A percentile compares a stretch with the other conserved stretches of the same genome.
Evolutionary conservation across 2,797 vertebrate species (phyloP).

Genomic region (Tadarida brasiliensis): DNA sequence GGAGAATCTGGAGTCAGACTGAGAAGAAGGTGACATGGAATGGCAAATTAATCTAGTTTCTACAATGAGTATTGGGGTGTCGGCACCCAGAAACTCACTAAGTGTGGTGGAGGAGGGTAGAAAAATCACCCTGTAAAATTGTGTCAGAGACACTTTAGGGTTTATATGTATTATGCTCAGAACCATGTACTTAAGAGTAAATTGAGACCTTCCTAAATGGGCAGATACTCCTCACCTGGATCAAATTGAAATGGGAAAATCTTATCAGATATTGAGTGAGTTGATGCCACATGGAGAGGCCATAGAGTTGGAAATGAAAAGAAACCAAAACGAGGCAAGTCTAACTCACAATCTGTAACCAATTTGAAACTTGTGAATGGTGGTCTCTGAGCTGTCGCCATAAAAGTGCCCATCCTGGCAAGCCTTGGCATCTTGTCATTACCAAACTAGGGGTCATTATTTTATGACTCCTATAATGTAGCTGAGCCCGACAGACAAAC

Average conservation of each 20-base stretch:
- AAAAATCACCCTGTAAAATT: background rate
- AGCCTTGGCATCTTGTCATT: conserved; percentile 56
- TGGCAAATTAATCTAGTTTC: background rate
- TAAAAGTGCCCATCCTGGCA: conserved; percentile 51
- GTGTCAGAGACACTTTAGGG: background rate
- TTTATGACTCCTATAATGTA: conserved; percentile 66
- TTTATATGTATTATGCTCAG: conserved; percentile 39
- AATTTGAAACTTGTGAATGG: conserved; percentile 69
- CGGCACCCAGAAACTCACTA: background rate
- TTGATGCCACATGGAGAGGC: background rate
- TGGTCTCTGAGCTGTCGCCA: conserved; percentile 39
- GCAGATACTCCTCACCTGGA: conserved; percentile 38
- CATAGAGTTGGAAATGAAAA: conserved; percentile 49
- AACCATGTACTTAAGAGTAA: conserved; percentile 38
- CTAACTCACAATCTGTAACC: conserved; percentile 66
- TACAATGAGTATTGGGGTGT: background rate
- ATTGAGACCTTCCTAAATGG: conserved; percentile 19
- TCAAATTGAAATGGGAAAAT: conserved; percentile 38
- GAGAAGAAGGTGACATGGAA: background rate
- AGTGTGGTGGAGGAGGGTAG: background rate
- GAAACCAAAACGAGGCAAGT: conserved; percentile 51
- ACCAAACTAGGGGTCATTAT: conserved; percentile 66
- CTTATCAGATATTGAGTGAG: conserved; percentile 18
- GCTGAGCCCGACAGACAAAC: conserved; percentile 60
- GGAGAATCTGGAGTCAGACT: background rate